Conservation (phyloP, 2,888 invertebrate genomes). For the Siphlonurus alternatus region DNA sequence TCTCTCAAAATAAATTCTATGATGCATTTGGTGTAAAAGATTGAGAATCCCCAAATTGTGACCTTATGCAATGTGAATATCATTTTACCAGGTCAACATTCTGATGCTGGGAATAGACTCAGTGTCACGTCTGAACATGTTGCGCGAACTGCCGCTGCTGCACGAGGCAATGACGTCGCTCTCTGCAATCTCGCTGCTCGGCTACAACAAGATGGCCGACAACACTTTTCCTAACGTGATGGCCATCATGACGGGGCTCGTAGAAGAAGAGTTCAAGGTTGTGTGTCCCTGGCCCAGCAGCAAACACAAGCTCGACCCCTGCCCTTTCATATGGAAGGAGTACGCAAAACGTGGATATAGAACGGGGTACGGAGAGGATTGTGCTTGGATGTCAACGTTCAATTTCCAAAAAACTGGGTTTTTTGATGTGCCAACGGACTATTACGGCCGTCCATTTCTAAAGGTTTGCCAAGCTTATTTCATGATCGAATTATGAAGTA, state of each 20-base stretch:
- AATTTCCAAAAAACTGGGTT: conserved; percentile 68
- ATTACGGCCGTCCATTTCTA: conserved; percentile 61
- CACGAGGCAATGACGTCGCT: conserved; percentile 38
- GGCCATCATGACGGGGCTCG: conserved; percentile 58
- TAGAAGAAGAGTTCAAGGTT: conserved; percentile 41
- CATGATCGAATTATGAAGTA: too few species aligned
- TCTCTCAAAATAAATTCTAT: too few species aligned
- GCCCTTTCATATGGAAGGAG: conserved; percentile 75
- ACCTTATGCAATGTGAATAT: too few species aligned
- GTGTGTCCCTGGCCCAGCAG: conserved; percentile 45
- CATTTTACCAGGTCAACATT: not conserved
- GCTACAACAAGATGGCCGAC: conserved; percentile 87
- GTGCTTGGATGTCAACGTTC: conserved; percentile 59
- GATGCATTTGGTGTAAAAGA: too few species aligned
- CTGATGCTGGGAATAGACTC: conserved; percentile 51
- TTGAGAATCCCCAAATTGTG: too few species aligned
- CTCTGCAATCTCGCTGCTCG: conserved; percentile 58
- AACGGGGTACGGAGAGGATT: conserved; percentile 73
- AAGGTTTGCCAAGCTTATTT: conserved; percentile 23
- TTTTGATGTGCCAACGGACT: conserved; percentile 61
- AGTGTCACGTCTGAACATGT: conserved; percentile 68
- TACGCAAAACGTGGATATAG: conserved; percentile 53
- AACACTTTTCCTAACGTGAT: conserved; percentile 86
- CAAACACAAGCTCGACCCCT: too few species aligned
- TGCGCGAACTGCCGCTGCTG: conserved; percentile 66